phyloP scores from a whole-genome alignment of 1,140 invertebrate species.

The Tenebrio molitor region DNA sequence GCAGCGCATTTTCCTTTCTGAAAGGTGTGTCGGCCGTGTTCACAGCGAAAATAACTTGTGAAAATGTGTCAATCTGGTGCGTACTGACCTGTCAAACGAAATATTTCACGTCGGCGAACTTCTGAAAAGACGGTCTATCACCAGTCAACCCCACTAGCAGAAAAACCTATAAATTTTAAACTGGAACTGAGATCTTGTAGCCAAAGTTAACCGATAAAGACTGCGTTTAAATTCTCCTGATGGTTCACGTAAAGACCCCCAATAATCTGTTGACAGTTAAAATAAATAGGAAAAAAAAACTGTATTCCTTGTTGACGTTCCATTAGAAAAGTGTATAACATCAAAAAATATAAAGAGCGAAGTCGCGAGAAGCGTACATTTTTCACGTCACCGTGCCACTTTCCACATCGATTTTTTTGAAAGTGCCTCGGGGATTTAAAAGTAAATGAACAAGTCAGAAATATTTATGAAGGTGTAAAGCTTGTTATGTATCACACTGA shows the following conservation, averaged over 20 bases:
- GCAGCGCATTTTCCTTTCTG: not conserved
- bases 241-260: too few species aligned
- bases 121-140: not conserved
- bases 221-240: too few species aligned
- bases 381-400: slow-evolving; percentile 6
- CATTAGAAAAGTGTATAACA: not conserved
- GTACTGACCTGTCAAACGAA: slow-evolving; percentile 1
- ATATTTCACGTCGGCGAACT: slow-evolving; percentile 10
- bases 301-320: not conserved
- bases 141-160: too few species aligned
- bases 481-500: slow-evolving; percentile 29
- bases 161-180: too few species aligned
- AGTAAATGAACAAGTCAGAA: slow-evolving; percentile 35
- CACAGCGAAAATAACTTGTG: not conserved
- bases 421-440: slow-evolving; percentile 23
- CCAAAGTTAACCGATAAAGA: too few species aligned
- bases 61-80: slow-evolving; percentile 29
- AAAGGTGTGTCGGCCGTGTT: slow-evolving; percentile 5
- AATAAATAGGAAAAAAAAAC: too few species aligned
- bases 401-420: slow-evolving; percentile 14
- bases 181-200: too few species aligned
- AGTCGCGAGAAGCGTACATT: not conserved
- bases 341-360: not conserved
- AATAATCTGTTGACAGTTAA: too few species aligned
- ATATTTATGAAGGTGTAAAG: slow-evolving; percentile 22